A percentile compares a stretch with the other conserved stretches of the same genome.
These are phyloP conservation scores for Battus philenor DNA, from an alignment of 1,140 invertebrate species.

Conservation along the genomic window DNA sequence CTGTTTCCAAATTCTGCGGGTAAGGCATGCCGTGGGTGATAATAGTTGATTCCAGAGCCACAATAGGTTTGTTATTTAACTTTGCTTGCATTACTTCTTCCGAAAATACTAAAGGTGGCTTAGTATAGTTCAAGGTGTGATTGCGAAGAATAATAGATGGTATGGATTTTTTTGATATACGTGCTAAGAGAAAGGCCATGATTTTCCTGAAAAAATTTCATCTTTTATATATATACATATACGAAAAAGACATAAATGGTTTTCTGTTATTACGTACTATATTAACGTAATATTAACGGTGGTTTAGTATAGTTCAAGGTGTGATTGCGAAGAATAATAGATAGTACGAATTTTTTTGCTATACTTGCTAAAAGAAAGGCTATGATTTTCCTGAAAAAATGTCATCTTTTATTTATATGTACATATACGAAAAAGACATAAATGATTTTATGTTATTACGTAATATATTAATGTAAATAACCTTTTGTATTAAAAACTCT, in stretches of 20 bases:
- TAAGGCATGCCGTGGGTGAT: conserved; percentile 99
- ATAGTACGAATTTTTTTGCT: conserved; percentile 20
- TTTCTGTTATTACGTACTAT: no score
- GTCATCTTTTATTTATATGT: no score
- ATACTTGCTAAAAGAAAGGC: conserved; percentile 33
- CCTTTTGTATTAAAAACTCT: no score
- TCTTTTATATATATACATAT: no score
- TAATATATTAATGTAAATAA: no score
- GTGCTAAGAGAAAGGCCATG: conserved; percentile 43
- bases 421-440: no score
- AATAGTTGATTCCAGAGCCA: conserved; percentile 97
- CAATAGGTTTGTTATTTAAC: conserved; percentile 80
- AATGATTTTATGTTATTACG: no score
- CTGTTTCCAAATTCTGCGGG: conserved; percentile 93
- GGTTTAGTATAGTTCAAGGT: not conserved
- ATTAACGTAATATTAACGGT: conserved; percentile 53
- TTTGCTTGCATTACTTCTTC: conserved; percentile 79
- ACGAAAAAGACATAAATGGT: no score
- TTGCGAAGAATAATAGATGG: conserved; percentile 15
- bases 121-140: not conserved
- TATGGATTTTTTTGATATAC: conserved; percentile 22
- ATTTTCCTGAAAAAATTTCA: not conserved
- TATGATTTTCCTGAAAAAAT: conserved; percentile 25
- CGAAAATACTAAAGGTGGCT: conserved; percentile 50
- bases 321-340: conserved; percentile 14